A percentile compares a stretch with the other conserved stretches of the same genome.
phyloP scores from a whole-genome alignment of 2,113 vertebrate genomes.

The Vulpes vulpes region DNA sequence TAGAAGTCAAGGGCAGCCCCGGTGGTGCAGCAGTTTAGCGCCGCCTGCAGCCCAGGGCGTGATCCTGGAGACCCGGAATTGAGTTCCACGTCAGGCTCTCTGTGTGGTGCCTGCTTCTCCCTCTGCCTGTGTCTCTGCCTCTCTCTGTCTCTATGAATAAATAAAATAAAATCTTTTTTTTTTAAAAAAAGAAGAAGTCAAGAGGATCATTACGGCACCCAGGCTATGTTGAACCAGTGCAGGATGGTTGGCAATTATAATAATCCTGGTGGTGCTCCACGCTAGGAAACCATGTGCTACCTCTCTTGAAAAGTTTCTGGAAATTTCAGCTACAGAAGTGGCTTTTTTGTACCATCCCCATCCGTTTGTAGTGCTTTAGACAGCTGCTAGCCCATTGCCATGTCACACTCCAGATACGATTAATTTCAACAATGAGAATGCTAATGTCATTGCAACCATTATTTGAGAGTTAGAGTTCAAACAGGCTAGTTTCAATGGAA shows the following conservation, averaged over 20 bases:
- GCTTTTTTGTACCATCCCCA: slow-evolving; percentile 78
- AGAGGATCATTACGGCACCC: slow-evolving; percentile 19
- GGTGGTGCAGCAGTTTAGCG: too few relatives aligned
- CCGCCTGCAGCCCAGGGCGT: too few relatives aligned
- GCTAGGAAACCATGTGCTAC: slow-evolving; percentile 37
- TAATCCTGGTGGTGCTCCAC: background rate
- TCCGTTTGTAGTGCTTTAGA: slow-evolving; percentile 79
- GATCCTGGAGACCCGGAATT: too few relatives aligned
- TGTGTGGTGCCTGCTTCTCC: too few relatives aligned
- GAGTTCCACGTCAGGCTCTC: too few relatives aligned
- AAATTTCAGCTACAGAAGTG: slow-evolving; percentile 81
- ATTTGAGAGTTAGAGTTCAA: slow-evolving; percentile 74
- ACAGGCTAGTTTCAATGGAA: background rate
- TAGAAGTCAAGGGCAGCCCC: background rate
- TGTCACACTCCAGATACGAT: slow-evolving; percentile 80
- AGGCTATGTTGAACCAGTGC: background rate
- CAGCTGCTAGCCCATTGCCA: slow-evolving; percentile 83
- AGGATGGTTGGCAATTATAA: slow-evolving; percentile 15
- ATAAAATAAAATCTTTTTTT: too few relatives aligned
- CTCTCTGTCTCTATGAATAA: too few relatives aligned
- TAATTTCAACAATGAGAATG: slow-evolving; percentile 78
- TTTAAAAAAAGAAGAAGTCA: background rate
- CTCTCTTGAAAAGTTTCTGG: slow-evolving; percentile 73
- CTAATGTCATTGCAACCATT: slow-evolving; percentile 49
- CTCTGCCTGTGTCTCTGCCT: too few relatives aligned